phyloP scores from a whole-genome alignment of 2,888 invertebrate genomes.

The Leptinotarsa juncta region DNA sequence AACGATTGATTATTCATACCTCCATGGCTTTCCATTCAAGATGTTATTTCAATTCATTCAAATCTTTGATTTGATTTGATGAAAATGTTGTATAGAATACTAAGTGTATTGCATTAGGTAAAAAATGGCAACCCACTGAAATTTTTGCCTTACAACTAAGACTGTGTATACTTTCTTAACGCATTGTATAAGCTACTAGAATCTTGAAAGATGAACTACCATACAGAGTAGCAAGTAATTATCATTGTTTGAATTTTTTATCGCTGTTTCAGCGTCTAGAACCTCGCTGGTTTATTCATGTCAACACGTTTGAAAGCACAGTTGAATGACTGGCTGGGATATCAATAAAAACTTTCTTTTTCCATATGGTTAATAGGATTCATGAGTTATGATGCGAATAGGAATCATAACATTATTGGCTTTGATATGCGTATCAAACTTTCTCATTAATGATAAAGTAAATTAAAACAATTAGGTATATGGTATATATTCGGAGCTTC shows the following conservation, averaged over 20 bases:
- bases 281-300: conserved; percentile 3
- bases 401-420: conserved; percentile 17
- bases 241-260: neutral
- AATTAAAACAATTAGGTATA: no score
- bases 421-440: neutral
- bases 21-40: no score
- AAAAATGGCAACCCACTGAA: no score
- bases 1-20: no score
- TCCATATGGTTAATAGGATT: conserved; percentile 32
- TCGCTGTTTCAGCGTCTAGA: neutral
- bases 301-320: conserved; percentile 12
- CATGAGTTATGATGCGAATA: conserved; percentile 20
- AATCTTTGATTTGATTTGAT: no score
- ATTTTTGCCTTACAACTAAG: no score
- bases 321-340: conserved; percentile 13
- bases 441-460: neutral
- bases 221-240: neutral
- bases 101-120: no score
- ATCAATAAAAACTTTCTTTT: conserved; percentile 32
- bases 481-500: no score
- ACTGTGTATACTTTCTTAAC: no score
- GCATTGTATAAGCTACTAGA: no score
- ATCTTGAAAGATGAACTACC: neutral
- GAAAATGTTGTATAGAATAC: no score
- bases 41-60: no score